These are phyloP conservation scores for Stegastes partitus DNA, from an alignment of 2,113 vertebrate genomes.

Conservation along the genomic window DNA sequence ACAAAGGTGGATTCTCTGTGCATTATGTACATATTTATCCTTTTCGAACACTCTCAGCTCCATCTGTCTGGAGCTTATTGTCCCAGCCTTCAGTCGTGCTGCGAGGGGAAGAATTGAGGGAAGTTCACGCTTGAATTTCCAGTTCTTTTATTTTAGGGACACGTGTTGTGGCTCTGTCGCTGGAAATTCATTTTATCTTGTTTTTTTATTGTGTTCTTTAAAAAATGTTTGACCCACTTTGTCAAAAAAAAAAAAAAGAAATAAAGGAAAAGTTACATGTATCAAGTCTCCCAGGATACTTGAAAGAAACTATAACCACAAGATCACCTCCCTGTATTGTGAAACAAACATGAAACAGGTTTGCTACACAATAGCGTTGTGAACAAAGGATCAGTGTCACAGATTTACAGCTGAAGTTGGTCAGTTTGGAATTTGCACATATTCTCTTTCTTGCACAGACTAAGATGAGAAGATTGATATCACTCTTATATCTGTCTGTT, in stretches of 20 bases:
- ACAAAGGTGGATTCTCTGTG: not conserved
- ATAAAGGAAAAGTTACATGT: constrained; percentile 17
- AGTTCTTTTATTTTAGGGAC: constrained; percentile 58
- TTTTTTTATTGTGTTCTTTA: not conserved
- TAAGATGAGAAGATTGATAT: too few species aligned
- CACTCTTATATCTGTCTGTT: too few species aligned
- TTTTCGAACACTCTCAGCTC: constrained; percentile 24
- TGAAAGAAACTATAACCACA: constrained; percentile 39
- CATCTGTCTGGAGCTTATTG: constrained; percentile 54
- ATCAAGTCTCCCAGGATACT: constrained; percentile 42
- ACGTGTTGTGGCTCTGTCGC: not conserved
- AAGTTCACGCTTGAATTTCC: constrained; percentile 63
- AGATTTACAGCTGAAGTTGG: not conserved
- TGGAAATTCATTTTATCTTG: not conserved
- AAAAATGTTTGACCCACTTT: constrained; percentile 12
- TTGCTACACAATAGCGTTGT: constrained; percentile 41
- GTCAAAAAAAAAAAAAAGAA: not conserved
- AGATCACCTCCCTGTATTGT: constrained; percentile 62
- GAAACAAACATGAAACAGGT: constrained; percentile 43
- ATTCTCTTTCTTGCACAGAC: too few species aligned
- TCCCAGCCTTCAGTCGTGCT: constrained; percentile 67
- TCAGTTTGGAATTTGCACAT: not conserved
- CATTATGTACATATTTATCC: constrained; percentile 29
- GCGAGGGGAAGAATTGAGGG: constrained; percentile 79
- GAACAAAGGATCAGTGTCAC: constrained; percentile 33